Evolutionary conservation across 2,888 invertebrate species (phyloP), one percentile per base, ranked within the genome.

Genomic region (Diogma glabrata): DNA sequence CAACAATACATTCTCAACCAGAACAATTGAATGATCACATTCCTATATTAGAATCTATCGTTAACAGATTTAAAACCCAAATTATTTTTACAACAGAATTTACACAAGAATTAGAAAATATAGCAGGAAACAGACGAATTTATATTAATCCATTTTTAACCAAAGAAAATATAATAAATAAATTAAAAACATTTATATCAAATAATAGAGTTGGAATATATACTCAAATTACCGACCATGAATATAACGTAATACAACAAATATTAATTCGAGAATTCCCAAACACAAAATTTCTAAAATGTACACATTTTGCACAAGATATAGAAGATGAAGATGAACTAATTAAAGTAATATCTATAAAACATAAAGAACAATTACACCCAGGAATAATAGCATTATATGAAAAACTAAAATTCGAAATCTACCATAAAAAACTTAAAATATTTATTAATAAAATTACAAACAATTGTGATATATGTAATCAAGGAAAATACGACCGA

Each of bases 11-110:
- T 50, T 54, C 56, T 23, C 55, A 57, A 43, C 50, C 53, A 48
- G 55, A 58, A 49, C 46, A 57, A 20, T 38, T 51, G 26, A 54
- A 51, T 33, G 53, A 58, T 38, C 51, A 54, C 20, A 53, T 54
- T 24, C 51, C 54, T 22, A 57, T 52, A 30, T 51, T 55, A 45
- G 55, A 55, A 28, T 54, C 54, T 17, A 36, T 33, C n/a, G 36
- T 36, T 14, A 36, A 36, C 16, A 12, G 36, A 36, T 36, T 36
- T 12, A 3, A 53, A 33, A 52, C 49, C 43, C 55, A 51, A 52
- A 53, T 53, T 50, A 43, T 54, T 47, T 26, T 55, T 30, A 56
- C 49, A 36, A 36, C 51, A 26, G 47, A 52, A 22, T 49, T 51
- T 50, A 46, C 46, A 20, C 51, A 51, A 52, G 46, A 53, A 48